Evolutionary conservation across 1,140 invertebrate genomes (phyloP), one percentile per base, ranked within the genome.

Genomic region (Leptopilina boulardi): DNA sequence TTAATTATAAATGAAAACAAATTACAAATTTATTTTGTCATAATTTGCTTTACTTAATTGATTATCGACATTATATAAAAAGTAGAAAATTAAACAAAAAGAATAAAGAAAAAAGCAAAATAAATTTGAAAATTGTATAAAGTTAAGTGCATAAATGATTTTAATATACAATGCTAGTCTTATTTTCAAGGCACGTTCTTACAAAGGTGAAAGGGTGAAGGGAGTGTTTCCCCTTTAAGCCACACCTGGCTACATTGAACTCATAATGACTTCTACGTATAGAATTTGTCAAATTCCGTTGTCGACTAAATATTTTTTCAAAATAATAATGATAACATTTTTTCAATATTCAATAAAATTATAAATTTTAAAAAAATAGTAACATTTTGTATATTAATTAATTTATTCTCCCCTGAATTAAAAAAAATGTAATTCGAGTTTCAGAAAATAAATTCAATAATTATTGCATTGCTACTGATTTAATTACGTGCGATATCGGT

Each of bases 231-330:
- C 21, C 26, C 59, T 34, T 11, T 66, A 30, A 66, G 59, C 59
- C 59, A 66, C 59, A 66, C 59, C 59, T 66, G 59, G 59, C 59
- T 66, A 15, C 13, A 66, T 34, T 66, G 59, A 66, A 66, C 21
- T 30, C 26, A 30, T 66, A 30, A 66, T 66, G 59, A 66, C 59
- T 66, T 59, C 23, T 30, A 66, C 59, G 23, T 30, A 66, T 26
- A 11, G 9, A n/a, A n/a, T n/a, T n/a, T n/a, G n/a, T n/a, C n/a
- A n/a, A n/a, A n/a, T n/a, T n/a, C n/a, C n/a, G n/a, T n/a, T n/a
- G n/a, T n/a, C n/a, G n/a, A n/a, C n/a, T n/a, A n/a, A n/a, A n/a
- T n/a, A n/a, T n/a, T n/a, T n/a, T n/a, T n/a, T n/a, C n/a, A n/a
- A n/a, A n/a, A n/a, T n/a, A n/a, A n/a, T n/a, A n/a, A n/a, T n/a